Percentiles rank a stretch among this genome's conserved stretches.
phyloP scores from a whole-genome alignment of 2,888 invertebrate genomes.

The Choreutis nemorana region DNA sequence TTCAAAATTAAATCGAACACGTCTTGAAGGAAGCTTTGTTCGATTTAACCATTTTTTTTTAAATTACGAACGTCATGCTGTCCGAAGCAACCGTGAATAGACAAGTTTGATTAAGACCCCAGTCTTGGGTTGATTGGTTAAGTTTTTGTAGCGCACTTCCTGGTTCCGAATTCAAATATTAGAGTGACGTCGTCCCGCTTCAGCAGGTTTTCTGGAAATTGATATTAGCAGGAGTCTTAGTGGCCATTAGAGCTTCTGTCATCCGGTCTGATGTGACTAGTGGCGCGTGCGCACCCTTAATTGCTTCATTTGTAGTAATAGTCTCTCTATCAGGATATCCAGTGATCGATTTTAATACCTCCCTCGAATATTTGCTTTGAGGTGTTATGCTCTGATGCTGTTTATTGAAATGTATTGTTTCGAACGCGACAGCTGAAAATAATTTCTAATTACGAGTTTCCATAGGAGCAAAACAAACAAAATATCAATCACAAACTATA shows the following conservation, averaged over 20 bases:
- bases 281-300: constrained; percentile 51
- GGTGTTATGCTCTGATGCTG: constrained; percentile 31
- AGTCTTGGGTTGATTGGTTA: constrained; percentile 52
- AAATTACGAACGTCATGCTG: constrained; percentile 31
- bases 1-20: constrained; percentile 43
- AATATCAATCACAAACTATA: constrained; percentile 21
- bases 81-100: constrained; percentile 41
- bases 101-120: constrained; percentile 40
- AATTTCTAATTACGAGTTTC: constrained; percentile 19
- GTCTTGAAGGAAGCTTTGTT: constrained; percentile 41
- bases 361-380: constrained; percentile 22
- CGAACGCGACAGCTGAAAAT: constrained; percentile 4
- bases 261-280: constrained; percentile 41
- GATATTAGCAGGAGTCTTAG: constrained; percentile 61
- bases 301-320: constrained; percentile 60
- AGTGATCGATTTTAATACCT: constrained; percentile 15
- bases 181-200: constrained; percentile 41
- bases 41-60: constrained; percentile 22
- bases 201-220: constrained; percentile 51
- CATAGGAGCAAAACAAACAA: constrained; percentile 24
- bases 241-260: constrained; percentile 58
- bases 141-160: constrained; percentile 59
- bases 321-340: constrained; percentile 23
- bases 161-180: constrained; percentile 35
- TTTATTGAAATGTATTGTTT: constrained; percentile 16